phyloP scores from a whole-genome alignment of 2,113 vertebrate species.

The Oceanites oceanicus region DNA sequence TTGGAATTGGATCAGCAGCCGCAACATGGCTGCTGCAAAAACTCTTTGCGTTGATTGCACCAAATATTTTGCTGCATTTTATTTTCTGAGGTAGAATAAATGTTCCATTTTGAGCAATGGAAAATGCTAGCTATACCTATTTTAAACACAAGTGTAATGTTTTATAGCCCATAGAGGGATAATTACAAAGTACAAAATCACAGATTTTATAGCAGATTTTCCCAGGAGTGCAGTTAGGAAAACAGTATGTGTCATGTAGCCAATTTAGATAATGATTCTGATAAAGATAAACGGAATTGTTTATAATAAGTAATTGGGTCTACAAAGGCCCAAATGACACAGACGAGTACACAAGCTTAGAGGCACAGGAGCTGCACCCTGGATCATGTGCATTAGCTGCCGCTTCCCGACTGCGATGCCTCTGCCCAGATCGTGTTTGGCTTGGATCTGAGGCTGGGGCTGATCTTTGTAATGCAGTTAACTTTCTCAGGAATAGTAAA shows the following conservation, averaged over 20 bases:
- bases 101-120: conserved; percentile 26
- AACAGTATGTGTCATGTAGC: conserved; percentile 92
- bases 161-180: conserved; percentile 90
- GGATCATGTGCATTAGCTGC: fast-evolving
- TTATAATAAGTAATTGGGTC: conserved; percentile 97
- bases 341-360: not conserved
- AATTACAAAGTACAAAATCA: conserved; percentile 90
- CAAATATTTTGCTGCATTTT: conserved; percentile 54
- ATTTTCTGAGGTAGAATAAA: conserved; percentile 60
- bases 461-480: not conserved
- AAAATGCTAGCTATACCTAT: conserved; percentile 78
- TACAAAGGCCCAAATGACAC: conserved; percentile 76
- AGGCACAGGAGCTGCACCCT: not conserved
- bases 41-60: not conserved
- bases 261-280: conserved; percentile 99
- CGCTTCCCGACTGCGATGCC: not conserved
- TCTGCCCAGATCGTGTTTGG: fast-evolving
- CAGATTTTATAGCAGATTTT: conserved; percentile 76
- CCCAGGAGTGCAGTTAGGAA: conserved; percentile 92
- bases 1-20: not conserved
- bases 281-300: conserved; percentile 97
- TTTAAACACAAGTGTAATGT: conserved; percentile 83
- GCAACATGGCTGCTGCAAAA: not conserved
- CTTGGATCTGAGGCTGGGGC: not conserved
- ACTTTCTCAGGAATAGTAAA: fast-evolving